phyloP scores from a whole-genome alignment of 30 jellyfish, hydroid and myxozoan genomes.

The Morbakka virulenta region DNA sequence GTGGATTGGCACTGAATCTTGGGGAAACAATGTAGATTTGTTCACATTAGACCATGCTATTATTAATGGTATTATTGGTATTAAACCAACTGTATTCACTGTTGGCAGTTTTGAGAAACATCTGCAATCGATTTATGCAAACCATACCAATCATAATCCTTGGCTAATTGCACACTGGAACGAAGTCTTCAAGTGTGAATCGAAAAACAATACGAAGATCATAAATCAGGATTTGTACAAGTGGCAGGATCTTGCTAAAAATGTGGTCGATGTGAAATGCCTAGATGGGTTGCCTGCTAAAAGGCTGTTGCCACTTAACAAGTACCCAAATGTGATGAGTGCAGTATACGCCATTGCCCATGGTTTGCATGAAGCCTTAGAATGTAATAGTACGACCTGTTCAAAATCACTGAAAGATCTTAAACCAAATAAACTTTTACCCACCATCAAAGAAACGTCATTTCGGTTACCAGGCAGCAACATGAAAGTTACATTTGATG shows the following conservation, averaged over 20 bases:
- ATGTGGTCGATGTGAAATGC: neutral
- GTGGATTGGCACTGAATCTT: constrained; percentile 83
- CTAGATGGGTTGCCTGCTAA: constrained; percentile 19
- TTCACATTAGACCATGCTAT: constrained; percentile 30
- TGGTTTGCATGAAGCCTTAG: constrained; percentile 45
- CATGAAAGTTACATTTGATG: constrained; percentile 28
- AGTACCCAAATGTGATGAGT: constrained; percentile 59
- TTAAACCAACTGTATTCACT: constrained; percentile 41
- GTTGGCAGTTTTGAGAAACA: constrained; percentile 48
- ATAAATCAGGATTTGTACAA: too few species aligned
- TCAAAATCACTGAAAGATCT: neutral
- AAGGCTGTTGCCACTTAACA: constrained; percentile 27
- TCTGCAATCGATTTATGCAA: constrained; percentile 4
- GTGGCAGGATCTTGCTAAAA: neutral
- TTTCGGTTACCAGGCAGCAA: constrained; percentile 44
- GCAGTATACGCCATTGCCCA: constrained; percentile 76
- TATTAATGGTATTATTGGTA: constrained; percentile 34
- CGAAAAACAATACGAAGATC: neutral
- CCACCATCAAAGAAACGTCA: constrained; percentile 14
- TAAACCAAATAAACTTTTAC: constrained; percentile 5
- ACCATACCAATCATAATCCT: constrained; percentile 16
- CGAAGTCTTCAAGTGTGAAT: neutral
- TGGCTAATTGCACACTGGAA: constrained; percentile 70
- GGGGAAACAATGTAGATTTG: constrained; percentile 47
- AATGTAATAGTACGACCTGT: neutral